phyloP scores from a whole-genome alignment of 2,888 invertebrate genomes.

The Chrysolina oricalcia region DNA sequence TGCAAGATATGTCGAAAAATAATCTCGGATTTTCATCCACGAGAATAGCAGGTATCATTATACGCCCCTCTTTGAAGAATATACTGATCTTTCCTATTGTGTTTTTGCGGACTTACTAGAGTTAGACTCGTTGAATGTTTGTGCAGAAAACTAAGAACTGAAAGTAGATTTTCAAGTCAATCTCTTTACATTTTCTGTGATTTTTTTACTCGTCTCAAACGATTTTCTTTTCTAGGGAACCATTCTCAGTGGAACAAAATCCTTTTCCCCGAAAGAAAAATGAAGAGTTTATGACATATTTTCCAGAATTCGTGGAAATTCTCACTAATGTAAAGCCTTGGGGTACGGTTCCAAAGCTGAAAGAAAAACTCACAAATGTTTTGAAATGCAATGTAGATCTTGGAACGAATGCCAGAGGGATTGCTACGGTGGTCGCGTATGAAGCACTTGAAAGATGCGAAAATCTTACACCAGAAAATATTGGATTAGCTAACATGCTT shows the following conservation, averaged over 20 bases:
- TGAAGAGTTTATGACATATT: not conserved
- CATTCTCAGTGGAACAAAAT: not conserved
- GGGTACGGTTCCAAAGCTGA: not conserved
- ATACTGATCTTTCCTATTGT: too few species aligned
- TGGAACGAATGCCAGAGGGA: constrained; percentile 23
- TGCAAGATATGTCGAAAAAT: too few species aligned
- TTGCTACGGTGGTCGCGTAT: constrained; percentile 12
- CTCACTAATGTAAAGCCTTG: not conserved
- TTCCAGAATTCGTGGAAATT: not conserved
- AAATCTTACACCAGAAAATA: constrained; percentile 30
- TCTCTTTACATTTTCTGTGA: too few species aligned
- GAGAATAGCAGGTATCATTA: too few species aligned
- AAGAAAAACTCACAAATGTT: constrained; percentile 4
- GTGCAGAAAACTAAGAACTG: too few species aligned
- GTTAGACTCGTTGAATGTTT: too few species aligned
- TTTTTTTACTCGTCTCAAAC: too few species aligned
- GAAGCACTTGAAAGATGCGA: constrained; percentile 18
- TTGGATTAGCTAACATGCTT: constrained; percentile 20
- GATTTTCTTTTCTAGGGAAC: not conserved
- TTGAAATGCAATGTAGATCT: constrained; percentile 20
- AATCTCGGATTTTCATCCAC: too few species aligned
- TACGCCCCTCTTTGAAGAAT: too few species aligned
- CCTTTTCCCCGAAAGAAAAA: not conserved
- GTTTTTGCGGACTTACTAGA: too few species aligned
- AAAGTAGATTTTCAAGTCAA: too few species aligned